Evolutionary conservation across 2,888 invertebrate genomes (phyloP), one percentile per base, ranked within the genome.

Genomic region (Terebella lapidaria): DNA sequence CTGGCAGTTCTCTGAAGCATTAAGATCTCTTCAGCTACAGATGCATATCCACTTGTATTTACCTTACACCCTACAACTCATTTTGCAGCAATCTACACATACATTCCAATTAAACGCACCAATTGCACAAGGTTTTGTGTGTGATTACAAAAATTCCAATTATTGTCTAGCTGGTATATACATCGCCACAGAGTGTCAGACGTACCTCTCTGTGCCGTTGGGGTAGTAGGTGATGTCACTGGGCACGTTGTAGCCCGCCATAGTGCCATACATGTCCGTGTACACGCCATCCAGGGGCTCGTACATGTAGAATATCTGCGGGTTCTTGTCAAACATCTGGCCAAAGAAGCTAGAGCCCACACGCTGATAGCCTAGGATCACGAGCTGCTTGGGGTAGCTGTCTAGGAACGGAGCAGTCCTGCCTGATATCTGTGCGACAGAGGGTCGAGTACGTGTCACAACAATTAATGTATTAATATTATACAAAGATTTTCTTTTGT

Each of bases 271-370:
- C 29, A 57, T 28, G 22, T 28, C 27, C 2, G 3, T 2, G 25
- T 52, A 52, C 20, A 57, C 4, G 35, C 57, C 52, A 26, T 57
- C 57, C 57, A 57, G 57, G 1, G 57, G 57, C 35, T 57, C 57
- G 57, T 57, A 57, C 22, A 57, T 24, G 57, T 57, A 57, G 53
- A 57, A 28, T 3, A 27, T 28, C 10, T 18, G 10, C 4, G 28
- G 51, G 35, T 57, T 45, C 22, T 2, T 4, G 30, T 57, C 57
- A 20, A 57, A 51, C 22, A 57, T 28, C 24, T 53, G 28, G 20
- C 57, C 57, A 29, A 57, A 51, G 47, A 57, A 52, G 18, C 45
- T 57, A 18, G 57, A 57, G 2, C 57, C 55, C 5, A 49, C 49
- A 20, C 49, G 10, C 22, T 49, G 49, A 24, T 49, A 49, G 49